A percentile compares a stretch with the other conserved stretches of the same genome.
Conservation (phyloP, 2,113 vertebrate species). For the Gobius niger region DNA sequence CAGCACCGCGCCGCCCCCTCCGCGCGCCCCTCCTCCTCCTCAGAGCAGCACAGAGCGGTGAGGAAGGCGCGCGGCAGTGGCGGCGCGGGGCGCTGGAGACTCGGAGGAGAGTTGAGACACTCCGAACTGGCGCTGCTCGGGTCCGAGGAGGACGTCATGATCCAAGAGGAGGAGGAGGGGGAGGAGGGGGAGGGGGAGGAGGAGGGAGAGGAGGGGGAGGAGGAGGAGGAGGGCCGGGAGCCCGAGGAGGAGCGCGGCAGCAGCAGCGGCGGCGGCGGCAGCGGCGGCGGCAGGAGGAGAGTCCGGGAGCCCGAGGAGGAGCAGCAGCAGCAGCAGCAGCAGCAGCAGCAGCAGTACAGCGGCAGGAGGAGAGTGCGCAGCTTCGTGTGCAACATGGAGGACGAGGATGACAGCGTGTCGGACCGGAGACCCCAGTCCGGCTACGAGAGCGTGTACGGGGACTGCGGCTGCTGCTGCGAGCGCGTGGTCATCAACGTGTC, state of each 20-base stretch:
- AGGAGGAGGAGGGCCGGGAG: conserved; percentile 44
- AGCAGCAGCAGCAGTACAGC: conserved; percentile 16
- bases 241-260: conserved; percentile 15
- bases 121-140: conserved; percentile 93
- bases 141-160: conserved; percentile 93
- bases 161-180: conserved; percentile 84
- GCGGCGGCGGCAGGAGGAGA: conserved; percentile 45
- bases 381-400: conserved; percentile 82
- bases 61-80: conserved; percentile 77
- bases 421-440: conserved; percentile 85
- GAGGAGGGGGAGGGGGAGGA: conserved; percentile 86
- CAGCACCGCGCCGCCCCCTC: conserved; percentile 82
- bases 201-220: conserved; percentile 48
- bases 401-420: conserved; percentile 84
- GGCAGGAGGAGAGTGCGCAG: conserved; percentile 74
- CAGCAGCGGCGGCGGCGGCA: too few species aligned
- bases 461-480: conserved; percentile 93
- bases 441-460: conserved; percentile 86
- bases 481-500: conserved; percentile 97
- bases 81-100: conserved; percentile 76
- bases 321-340: conserved; percentile 33
- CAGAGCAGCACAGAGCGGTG: conserved; percentile 73
- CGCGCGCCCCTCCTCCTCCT: conserved; percentile 74
- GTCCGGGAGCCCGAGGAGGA: conserved; percentile 54
- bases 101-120: conserved; percentile 85